Base-by-base conservation (phyloP, 2,113 vertebrate genomes). In the Syngnathus floridae region DNA sequence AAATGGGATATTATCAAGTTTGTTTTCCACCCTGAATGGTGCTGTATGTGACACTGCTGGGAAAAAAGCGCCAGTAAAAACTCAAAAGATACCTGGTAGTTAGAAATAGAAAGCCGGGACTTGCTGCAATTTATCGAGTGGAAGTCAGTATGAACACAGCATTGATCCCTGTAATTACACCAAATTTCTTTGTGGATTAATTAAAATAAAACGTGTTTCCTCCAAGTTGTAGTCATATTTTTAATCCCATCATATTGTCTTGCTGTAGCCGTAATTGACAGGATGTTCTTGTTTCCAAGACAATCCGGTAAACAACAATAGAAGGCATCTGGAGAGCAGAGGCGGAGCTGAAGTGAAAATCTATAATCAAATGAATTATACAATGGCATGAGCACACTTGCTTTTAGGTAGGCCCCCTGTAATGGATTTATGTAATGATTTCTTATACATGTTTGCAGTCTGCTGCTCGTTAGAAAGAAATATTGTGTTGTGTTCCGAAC, bases 1-100 rank as follows among this genome's bases (percentile, higher is more conserved):
- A 91, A 91, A 91, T 91, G 89, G 89, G 89, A 91, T 91, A 90
- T 92, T 90, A 90, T 86, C 79, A 81, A 84, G 78, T 86, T 85
- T 91, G 85, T 90, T 89, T 88, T 82, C 82, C 77, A 77, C 77
- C 73, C 79, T 82, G 86, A 90, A 91, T 89, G 74, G 85, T 87
- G 89, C 86, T 88, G 84, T 87, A 84, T 83, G 84, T 85, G 73
- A 73, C 83, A 77, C 82, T 90, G 88, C 90, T 84, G 78, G 87
- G 55, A 72, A 72, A 64, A 82, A 75, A 78, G 61, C 83, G 69
- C 69, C 64, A 81, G 73, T 67, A 82, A 88, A 88, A 90, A 90
- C 76, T 85, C 82, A 72, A 71, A 71, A 75, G 79, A 84, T 87
- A 79, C 81, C 76, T 77, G 74, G 70, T 89, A 90, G 14, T 31